These are phyloP conservation scores for Hyposoter dolosus DNA, from an alignment of 2,888 invertebrate genomes.

Conservation along the genomic window DNA sequence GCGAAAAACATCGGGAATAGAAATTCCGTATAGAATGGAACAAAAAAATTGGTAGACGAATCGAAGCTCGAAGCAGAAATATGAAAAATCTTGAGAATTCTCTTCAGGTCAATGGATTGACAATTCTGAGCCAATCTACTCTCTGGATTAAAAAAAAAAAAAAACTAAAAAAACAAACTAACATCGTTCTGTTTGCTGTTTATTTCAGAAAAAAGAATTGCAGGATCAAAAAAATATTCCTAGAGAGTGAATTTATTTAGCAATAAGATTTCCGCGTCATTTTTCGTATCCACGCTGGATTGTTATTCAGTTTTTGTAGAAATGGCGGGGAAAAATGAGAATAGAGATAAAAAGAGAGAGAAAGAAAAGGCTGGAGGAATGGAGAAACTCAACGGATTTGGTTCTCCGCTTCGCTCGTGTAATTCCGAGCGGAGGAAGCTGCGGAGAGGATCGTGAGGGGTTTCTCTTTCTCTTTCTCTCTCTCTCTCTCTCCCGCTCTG, in stretches of 20 bases:
- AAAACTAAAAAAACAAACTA: no score
- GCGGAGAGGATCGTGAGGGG: constrained; percentile 73
- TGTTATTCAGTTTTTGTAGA: constrained; percentile 79
- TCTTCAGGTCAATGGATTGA: neutral
- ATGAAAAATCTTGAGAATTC: neutral
- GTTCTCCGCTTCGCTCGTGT: constrained; percentile 41
- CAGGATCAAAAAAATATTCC: neutral
- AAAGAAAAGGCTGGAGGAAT: constrained; percentile 59
- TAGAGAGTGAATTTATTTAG: neutral
- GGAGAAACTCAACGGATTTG: constrained; percentile 58
- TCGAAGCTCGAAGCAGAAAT: neutral
- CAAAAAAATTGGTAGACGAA: constrained; percentile 26
- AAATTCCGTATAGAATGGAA: constrained; percentile 4
- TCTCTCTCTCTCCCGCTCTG: neutral
- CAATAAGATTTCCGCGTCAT: neutral
- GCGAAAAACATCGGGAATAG: constrained; percentile 43
- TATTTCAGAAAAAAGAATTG: neutral
- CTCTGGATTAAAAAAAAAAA: neutral
- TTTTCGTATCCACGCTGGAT: constrained; percentile 74
- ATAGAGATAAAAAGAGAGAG: neutral
- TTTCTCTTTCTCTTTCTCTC: constrained; percentile 19
- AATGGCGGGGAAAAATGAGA: neutral
- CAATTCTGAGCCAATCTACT: neutral
- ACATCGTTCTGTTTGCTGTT: neutral
- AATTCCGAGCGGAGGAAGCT: constrained; percentile 62